Base-by-base conservation (phyloP, 2,113 vertebrate genomes). In the Ariopsis seemanni region DNA sequence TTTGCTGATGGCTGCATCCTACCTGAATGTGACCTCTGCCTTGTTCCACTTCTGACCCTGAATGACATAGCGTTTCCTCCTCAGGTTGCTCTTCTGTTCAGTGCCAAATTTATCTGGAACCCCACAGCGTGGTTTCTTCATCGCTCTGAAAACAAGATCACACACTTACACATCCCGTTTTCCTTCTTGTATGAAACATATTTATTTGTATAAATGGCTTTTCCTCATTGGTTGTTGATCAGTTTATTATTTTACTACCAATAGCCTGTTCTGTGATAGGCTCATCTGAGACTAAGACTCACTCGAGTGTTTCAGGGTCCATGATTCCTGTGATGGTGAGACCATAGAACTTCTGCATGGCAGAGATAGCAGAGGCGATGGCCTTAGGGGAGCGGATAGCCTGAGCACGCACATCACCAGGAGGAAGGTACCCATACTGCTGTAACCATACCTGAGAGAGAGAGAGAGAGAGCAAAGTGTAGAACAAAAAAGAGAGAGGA, bases 1-100 rank as follows among this genome's bases (percentile, higher is more conserved):
- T 79, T 79, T 50, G 74, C 6, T 60, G 30, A 81, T 20, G 10
- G 53, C 53, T 69, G 12, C 50, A 4, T 78, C 67, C 58, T 58
- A 98, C 97, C 97, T 97, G 94, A 95, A 98, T 52, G 96, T 98
- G 89, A 98, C 94, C 89, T 98, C 97, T 0, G 91, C 93, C 72
- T 97, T 96, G 4, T 96, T 95, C 97, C 97, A 98, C 89, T 97
- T 98, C 87, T 96, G 93, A 63, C 97, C 97, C 92, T 98, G 97
- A 83, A 96, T 92, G 30, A 96, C 97, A 1, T 97, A 98, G 88
- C 97, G 95, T 91, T 96, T 97, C 90, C 95, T 96, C 91, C 97
- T 95, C 84, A 98, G 93, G 84, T 97, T 97, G 87, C 96, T 97
- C 92, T 98, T 98, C 89, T 98, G 93, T 90, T 96, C 93, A 0